Base-by-base conservation (phyloP, 2,797 vertebrate species). In the Enteromius argenteus region DNA sequence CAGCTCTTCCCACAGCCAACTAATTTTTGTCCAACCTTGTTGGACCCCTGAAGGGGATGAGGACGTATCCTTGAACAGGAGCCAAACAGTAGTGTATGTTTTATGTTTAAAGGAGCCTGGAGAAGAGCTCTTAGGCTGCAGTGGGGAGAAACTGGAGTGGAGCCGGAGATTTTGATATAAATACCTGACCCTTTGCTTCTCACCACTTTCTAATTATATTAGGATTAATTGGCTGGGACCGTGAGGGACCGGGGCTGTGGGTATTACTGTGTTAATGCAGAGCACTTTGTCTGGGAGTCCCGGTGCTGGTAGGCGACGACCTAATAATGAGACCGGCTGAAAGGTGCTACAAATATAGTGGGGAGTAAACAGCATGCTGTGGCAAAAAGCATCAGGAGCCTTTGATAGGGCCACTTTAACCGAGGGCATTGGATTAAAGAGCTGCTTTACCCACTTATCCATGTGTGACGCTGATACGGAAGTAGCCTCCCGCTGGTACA, bases 211-310 rank as follows among this genome's bases (percentile, higher is more conserved):
- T 94, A 95, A 94, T 94, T 94, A 94, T 93, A 92, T 94, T 92
- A 92, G 88, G 90, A 95, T 94, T 94, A 95, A 95, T 95, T 94
- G 92, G 87, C 92, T 90, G 88, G 91, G 90, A 91, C 27, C 93
- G 86, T 76, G 81, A 90, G 93, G 93, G 93, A 93, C 88, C 49
- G 11, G 53, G 32, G 87, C 87, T 82, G 80, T 84, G 86, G 86
- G 85, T 88, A 90, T 88, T 87, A 46, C 82, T 80, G 85, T 89
- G 85, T 91, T 86, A 92, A 91, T 87, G 82, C 84, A 49, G 69
- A 86, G 74, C 87, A 87, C 89, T 92, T 89, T 92, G 88, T 86
- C 79, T 86, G 85, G 80, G 39, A 76, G 88, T 79, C 76, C 84
- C 86, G 66, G 85, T 84, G 80, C 87, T 86, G 87, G 32, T 71